Conservation (phyloP, 2,113 vertebrate species). For the Oophaga pumilio region DNA sequence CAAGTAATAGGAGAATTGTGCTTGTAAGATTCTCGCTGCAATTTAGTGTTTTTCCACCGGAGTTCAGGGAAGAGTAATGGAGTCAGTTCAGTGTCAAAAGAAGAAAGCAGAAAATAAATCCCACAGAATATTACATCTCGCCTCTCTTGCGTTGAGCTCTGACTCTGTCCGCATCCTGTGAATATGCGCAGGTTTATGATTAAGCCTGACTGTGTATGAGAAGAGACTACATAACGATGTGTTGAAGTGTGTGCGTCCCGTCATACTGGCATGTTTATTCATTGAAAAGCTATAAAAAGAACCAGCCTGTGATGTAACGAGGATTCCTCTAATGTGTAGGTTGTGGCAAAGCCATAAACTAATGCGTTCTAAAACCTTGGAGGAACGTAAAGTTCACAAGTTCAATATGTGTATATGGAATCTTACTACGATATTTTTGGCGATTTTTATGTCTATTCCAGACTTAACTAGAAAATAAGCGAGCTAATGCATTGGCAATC, state of each 20-base stretch:
- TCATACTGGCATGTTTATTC: constrained; percentile 32
- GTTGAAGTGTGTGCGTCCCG: not conserved
- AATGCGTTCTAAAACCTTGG: not conserved
- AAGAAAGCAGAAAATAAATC: not conserved
- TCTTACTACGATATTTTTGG: not conserved
- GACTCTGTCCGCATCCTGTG: not conserved
- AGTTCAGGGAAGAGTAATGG: not conserved
- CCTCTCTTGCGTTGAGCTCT: not conserved
- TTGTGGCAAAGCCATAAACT: not conserved
- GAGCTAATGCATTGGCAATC: too few relatives aligned
- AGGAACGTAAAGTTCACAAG: not conserved
- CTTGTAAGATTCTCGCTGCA: not conserved
- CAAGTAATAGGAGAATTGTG: not conserved
- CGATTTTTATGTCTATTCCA: not conserved
- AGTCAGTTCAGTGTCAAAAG: not conserved
- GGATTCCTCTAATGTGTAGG: not conserved
- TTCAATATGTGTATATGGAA: not conserved
- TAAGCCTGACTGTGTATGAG: not conserved
- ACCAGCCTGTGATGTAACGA: not conserved
- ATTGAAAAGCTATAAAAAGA: constrained; percentile 21
- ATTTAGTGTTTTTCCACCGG: not conserved
- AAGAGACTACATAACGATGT: not conserved
- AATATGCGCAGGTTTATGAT: not conserved
- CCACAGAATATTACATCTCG: not conserved
- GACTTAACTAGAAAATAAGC: not conserved